Conservation (phyloP, 2,888 invertebrate genomes). For the Didymodactylos carnosus region DNA sequence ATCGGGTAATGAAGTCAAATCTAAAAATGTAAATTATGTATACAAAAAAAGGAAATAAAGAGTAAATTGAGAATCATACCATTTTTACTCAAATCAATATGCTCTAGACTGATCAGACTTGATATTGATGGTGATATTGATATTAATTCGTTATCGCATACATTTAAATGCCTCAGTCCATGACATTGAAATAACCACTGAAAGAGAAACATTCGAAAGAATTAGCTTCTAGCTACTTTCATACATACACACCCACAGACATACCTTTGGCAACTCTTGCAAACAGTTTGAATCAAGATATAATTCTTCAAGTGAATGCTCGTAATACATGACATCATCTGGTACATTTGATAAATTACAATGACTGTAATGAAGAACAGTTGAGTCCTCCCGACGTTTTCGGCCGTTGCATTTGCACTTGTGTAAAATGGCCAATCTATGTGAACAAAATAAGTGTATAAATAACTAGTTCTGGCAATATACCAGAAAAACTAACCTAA, state of each 20-base stretch:
- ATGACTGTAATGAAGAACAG: constrained; percentile 6
- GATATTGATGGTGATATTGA: constrained; percentile 66
- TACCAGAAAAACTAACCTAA: background rate
- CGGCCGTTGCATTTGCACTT: constrained; percentile 10
- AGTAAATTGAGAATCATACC: constrained; percentile 32
- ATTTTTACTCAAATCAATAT: constrained; percentile 64
- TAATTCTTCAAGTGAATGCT: constrained; percentile 10
- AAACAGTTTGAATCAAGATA: constrained; percentile 9
- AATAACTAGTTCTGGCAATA: no score
- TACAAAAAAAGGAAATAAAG: no score
- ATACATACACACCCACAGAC: background rate
- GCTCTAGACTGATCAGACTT: constrained; percentile 58
- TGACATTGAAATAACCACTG: constrained; percentile 72
- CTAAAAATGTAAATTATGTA: constrained; percentile 32
- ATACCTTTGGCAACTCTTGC: constrained; percentile 11
- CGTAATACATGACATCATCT: constrained; percentile 7
- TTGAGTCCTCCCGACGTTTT: constrained; percentile 9
- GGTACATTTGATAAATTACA: constrained; percentile 12
- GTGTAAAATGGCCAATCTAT: background rate
- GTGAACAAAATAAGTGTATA: background rate
- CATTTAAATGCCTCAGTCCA: constrained; percentile 57
- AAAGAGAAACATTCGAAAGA: constrained; percentile 6
- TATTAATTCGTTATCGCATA: constrained; percentile 74
- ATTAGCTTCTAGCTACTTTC: background rate
- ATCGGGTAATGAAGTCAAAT: constrained; percentile 59